phyloP scores from a whole-genome alignment of 2,797 vertebrate genomes.

The Notolepis coatsorum region DNA sequence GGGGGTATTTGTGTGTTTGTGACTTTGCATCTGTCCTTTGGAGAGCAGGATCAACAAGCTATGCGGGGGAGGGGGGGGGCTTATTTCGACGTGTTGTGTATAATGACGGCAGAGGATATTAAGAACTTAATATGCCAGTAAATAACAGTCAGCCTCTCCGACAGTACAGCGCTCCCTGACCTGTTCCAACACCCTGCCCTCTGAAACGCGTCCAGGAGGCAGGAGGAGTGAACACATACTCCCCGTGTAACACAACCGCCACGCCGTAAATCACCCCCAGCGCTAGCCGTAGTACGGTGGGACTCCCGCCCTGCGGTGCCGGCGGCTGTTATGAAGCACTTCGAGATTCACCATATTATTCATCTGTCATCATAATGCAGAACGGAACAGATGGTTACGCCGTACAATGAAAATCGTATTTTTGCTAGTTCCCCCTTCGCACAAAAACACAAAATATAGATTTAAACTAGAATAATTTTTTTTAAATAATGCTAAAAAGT shows the following conservation, averaged over 20 bases:
- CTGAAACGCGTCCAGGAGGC: constrained; percentile 73
- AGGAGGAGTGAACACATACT: constrained; percentile 73
- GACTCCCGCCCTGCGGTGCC: constrained; percentile 45
- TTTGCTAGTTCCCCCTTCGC: too few relatives aligned
- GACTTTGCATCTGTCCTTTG: constrained; percentile 60
- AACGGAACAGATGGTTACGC: too few relatives aligned
- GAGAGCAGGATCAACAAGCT: constrained; percentile 49
- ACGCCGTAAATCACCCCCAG: constrained; percentile 60
- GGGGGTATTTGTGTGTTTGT: constrained; percentile 27
- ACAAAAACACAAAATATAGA: too few relatives aligned
- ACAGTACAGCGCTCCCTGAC: constrained; percentile 54
- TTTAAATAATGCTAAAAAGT: too few relatives aligned
- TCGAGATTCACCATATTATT: too few relatives aligned
- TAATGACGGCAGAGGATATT: constrained; percentile 68
- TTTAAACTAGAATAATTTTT: too few relatives aligned
- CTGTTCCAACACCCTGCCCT: constrained; percentile 59
- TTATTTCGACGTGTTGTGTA: constrained; percentile 75
- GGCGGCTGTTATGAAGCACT: constrained; percentile 63
- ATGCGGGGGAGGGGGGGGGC: constrained; percentile 31
- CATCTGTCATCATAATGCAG: too few relatives aligned
- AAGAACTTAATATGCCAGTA: constrained; percentile 72
- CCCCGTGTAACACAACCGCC: constrained; percentile 67
- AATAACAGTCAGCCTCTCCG: constrained; percentile 73
- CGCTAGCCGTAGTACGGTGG: too few relatives aligned
- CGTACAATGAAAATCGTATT: too few relatives aligned